phyloP scores from a whole-genome alignment of 2,113 vertebrate genomes.

The Piaya cayana region DNA sequence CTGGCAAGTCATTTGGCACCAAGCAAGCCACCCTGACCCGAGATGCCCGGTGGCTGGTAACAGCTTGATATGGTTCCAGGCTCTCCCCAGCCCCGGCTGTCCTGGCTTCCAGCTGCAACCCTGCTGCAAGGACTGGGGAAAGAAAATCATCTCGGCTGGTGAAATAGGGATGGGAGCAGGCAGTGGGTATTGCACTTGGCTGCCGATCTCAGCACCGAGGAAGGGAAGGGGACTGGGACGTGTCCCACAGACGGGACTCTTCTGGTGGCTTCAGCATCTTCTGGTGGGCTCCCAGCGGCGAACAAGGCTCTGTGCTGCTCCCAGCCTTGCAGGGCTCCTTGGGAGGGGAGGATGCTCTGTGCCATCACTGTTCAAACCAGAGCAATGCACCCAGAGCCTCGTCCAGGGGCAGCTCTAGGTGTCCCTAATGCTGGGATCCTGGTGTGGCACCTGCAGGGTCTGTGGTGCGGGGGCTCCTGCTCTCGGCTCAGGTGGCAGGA shows the following conservation, averaged over 20 bases:
- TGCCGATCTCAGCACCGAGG: background rate
- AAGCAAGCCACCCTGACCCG: background rate
- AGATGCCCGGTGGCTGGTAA: accelerated
- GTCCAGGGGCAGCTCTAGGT: background rate
- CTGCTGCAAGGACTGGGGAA: background rate
- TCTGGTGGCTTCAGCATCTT: background rate
- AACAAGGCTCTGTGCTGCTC: background rate
- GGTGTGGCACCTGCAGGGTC: background rate
- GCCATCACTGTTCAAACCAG: background rate
- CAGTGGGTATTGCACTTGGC: background rate
- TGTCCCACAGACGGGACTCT: accelerated
- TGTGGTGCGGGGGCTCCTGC: background rate
- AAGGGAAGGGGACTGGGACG: background rate
- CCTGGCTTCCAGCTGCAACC: background rate
- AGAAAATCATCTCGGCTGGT: background rate
- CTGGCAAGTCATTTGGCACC: background rate
- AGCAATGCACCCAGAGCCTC: background rate
- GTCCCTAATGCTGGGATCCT: accelerated
- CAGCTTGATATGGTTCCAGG: background rate
- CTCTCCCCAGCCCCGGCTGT: background rate
- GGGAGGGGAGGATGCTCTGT: background rate
- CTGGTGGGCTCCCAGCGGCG: accelerated
- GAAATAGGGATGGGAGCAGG: background rate
- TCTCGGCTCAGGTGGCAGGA: constrained; percentile 70
- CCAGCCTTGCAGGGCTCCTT: background rate